Conservation (phyloP, 2,797 vertebrate species). For the Hyperoplus lanceolatus region DNA sequence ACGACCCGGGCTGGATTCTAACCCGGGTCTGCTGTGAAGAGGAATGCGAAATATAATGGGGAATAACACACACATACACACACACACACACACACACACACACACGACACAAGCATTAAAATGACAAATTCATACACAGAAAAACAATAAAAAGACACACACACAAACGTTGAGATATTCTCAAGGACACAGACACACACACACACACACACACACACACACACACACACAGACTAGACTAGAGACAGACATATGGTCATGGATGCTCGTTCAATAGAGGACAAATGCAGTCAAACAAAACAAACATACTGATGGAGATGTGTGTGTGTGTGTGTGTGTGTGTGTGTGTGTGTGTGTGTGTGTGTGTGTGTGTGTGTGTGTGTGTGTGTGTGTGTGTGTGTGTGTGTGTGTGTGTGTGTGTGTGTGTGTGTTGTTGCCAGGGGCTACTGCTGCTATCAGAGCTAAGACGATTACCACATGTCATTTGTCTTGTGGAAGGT, state of each 20-base stretch:
- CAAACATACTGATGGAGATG: slow-evolving; percentile 32
- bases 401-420: slow-evolving; percentile 26
- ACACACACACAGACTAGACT: slow-evolving; percentile 1
- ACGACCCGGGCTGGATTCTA: too few relatives aligned
- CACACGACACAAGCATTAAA: neutral
- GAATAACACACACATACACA: neutral
- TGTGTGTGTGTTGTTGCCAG: slow-evolving; percentile 28
- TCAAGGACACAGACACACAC: neutral
- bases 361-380: slow-evolving; percentile 10
- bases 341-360: slow-evolving; percentile 26
- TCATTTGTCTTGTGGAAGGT: slow-evolving; percentile 87
- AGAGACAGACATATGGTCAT: slow-evolving; percentile 33
- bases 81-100: neutral
- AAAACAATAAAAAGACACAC: neutral
- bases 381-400: slow-evolving; percentile 20
- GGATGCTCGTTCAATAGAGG: slow-evolving; percentile 33
- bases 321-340: slow-evolving; percentile 18
- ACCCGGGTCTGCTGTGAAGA: neutral
- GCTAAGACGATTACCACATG: slow-evolving; percentile 83
- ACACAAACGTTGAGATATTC: too few relatives aligned
- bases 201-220: neutral
- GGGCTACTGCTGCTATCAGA: slow-evolving; percentile 80
- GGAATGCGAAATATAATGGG: neutral
- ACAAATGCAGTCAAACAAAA: slow-evolving; percentile 60
- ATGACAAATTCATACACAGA: neutral